Evolutionary conservation across 2,888 invertebrate genomes (phyloP), one percentile per base, ranked within the genome.

Genomic region (Rhingia campestris): DNA sequence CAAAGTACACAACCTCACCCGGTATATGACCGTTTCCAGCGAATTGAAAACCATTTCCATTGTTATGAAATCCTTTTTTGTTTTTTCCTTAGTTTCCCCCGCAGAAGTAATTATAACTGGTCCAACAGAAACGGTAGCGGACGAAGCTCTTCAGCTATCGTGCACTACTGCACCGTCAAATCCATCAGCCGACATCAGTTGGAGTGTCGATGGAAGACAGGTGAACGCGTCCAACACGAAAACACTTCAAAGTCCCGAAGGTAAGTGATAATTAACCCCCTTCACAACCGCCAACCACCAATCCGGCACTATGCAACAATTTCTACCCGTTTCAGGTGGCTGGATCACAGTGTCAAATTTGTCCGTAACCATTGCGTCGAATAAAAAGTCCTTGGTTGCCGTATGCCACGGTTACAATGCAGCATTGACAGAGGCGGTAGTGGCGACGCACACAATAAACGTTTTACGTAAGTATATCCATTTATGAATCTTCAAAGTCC

Each of bases 351-450:
- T 88, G 63, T 91, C 90, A 22, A 91, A 90, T 70, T 88, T 90
- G n/a, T 88, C 88, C 3, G 64, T 91, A 7, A 87, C 67, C 35
- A 89, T 90, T 37, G 89, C 88, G 64, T 86, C 90, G 3, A 89
- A 90, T 53, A 91, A 89, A 54, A 89, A 89, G 35, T 88, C 89
- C 0, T 89, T 90, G 77, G 88, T 90, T 6, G 87, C 87, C 7
- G 90, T 91, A 3, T 90, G 90, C 54, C 89, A 90, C 79, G 90
- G 89, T 7, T 87, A 89, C n/a, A 90, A 90, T 73, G 86, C 87
- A 66, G 90, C 89, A 37, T 86, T 91, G 43, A 89, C 90, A 0
- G 90, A 90, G 70, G 90, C 90, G 86, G 90, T 90, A 32, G 88
- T 90, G 9, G 89, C 89, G 2, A 90, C 91, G 0, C 90, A 90